phyloP scores from a whole-genome alignment of 2,888 invertebrate species.

The Stenodema calcarata region DNA sequence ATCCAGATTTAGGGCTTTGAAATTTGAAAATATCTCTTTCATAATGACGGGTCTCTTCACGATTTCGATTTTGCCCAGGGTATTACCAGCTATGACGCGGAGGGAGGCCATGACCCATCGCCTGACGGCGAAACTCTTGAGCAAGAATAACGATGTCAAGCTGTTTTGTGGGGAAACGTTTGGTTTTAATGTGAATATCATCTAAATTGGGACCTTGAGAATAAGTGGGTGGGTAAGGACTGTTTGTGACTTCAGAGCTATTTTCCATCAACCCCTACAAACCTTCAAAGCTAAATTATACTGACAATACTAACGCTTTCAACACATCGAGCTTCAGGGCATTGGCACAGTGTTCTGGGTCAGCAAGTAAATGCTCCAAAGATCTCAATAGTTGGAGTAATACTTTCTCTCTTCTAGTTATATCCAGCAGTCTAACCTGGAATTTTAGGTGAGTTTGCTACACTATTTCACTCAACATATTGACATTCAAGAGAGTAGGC shows the following conservation, averaged over 20 bases:
- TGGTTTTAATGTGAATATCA: too few relatives aligned
- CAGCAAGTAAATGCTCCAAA: constrained; percentile 5
- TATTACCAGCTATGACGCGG: constrained; percentile 22
- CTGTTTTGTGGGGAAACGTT: too few relatives aligned
- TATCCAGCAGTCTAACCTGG: constrained; percentile 8
- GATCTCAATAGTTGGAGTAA: constrained; percentile 6
- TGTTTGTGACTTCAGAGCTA: too few relatives aligned
- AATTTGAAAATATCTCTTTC: neutral
- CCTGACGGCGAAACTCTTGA: neutral
- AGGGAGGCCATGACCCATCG: constrained; percentile 14
- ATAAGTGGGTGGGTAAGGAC: too few relatives aligned
- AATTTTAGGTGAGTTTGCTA: too few relatives aligned
- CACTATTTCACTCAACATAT: too few relatives aligned
- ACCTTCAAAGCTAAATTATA: too few relatives aligned
- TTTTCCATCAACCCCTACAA: too few relatives aligned
- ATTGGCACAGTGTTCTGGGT: neutral
- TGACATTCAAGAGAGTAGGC: too few relatives aligned
- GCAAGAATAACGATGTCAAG: neutral
- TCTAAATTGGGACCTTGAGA: too few relatives aligned
- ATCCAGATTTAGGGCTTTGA: neutral
- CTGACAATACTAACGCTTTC: constrained; percentile 16
- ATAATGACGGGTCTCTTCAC: neutral
- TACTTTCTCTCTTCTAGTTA: neutral
- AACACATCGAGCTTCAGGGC: constrained; percentile 18
- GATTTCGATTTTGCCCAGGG: neutral